Evolutionary conservation across 2,888 invertebrate species (phyloP).

Genomic region (Pteria penguin): DNA sequence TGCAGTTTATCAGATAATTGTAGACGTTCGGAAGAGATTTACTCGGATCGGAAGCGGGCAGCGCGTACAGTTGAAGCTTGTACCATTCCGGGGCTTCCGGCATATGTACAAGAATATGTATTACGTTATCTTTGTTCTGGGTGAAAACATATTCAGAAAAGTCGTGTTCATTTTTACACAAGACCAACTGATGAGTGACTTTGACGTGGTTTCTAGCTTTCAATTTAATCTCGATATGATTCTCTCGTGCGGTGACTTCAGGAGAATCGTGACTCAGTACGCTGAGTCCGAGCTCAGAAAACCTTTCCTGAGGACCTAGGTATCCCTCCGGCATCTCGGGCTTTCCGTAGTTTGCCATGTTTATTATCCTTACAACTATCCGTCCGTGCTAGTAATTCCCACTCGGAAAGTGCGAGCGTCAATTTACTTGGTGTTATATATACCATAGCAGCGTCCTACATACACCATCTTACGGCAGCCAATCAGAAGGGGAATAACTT

Average conservation of each 20-base stretch:
- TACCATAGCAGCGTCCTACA: no score
- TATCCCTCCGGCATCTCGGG: constrained; percentile 70
- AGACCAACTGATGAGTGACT: constrained; percentile 68
- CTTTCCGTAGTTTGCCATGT: constrained; percentile 14
- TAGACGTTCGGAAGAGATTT: constrained; percentile 79
- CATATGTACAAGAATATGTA: constrained; percentile 60
- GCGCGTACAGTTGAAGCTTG: constrained; percentile 78
- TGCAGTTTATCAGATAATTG: constrained; percentile 78
- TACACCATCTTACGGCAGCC: no score
- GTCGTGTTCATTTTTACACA: constrained; percentile 59
- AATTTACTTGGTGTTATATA: no score
- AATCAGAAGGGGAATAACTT: no score
- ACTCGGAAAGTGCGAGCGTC: no score
- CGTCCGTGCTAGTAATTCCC: no score
- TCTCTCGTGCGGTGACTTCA: constrained; percentile 55
- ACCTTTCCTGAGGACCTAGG: constrained; percentile 70
- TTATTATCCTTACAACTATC: background rate
- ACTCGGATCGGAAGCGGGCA: constrained; percentile 73
- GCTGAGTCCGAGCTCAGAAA: constrained; percentile 61
- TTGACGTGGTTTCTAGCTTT: constrained; percentile 56
- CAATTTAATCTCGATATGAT: constrained; percentile 66
- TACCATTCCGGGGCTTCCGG: constrained; percentile 75
- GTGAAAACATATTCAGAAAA: constrained; percentile 68
- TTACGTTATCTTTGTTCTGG: constrained; percentile 58
- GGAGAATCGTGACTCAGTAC: constrained; percentile 59